Evolutionary conservation across 2,113 vertebrate genomes (phyloP).

Genomic region (Ctenomys sociabilis): DNA sequence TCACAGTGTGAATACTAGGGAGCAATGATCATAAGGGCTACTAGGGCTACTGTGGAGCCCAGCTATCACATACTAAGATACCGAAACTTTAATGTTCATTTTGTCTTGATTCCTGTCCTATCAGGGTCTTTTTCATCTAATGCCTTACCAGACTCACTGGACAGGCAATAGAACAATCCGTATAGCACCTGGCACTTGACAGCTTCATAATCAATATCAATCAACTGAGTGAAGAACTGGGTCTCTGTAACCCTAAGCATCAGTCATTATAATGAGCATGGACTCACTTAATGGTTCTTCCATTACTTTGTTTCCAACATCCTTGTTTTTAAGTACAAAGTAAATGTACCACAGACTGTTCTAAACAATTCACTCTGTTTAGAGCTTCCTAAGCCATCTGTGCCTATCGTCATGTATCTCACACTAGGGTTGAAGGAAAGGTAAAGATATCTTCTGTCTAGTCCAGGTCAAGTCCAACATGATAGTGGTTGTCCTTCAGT

Average conservation of each 20-base stretch:
- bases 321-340: background rate
- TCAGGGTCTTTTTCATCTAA: background rate
- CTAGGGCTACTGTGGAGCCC: too few species aligned
- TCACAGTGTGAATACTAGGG: background rate
- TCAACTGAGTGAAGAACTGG: slow-evolving; percentile 1
- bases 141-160: background rate
- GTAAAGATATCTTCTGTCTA: background rate
- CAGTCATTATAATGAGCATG: background rate
- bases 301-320: background rate
- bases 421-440: background rate
- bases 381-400: background rate
- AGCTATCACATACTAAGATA: background rate
- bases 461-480: background rate
- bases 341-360: background rate
- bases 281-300: background rate
- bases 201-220: background rate
- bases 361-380: background rate
- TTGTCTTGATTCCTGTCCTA: background rate
- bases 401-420: background rate
- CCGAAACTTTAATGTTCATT: background rate
- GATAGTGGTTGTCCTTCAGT: background rate
- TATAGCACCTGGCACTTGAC: too few species aligned
- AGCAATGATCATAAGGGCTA: background rate
- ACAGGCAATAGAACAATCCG: background rate
- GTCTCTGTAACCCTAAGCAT: background rate